A percentile compares a stretch with the other conserved stretches of the same genome.
phyloP scores from a whole-genome alignment of 2,797 vertebrate species.

The Erithacus rubecula region DNA sequence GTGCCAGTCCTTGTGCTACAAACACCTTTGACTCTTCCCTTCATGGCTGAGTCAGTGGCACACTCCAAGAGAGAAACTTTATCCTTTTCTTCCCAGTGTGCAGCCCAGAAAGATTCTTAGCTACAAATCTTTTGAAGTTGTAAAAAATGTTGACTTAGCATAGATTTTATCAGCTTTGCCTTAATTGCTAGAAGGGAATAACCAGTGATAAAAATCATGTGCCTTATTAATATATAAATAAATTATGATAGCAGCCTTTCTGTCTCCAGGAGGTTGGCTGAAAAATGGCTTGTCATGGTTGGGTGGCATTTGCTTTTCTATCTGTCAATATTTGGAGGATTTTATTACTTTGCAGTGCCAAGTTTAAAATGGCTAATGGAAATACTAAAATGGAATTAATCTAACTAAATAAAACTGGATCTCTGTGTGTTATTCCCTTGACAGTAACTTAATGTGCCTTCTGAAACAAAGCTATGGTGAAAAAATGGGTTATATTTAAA shows the following conservation, averaged over 20 bases:
- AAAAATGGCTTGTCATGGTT: slow-evolving; percentile 67
- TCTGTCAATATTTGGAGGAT: slow-evolving; percentile 78
- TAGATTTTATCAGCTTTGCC: slow-evolving; percentile 45
- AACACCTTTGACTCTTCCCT: not conserved
- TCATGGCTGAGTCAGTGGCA: not conserved
- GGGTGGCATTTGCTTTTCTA: slow-evolving; percentile 73
- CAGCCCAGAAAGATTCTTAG: not conserved
- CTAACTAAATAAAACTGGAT: slow-evolving; percentile 70
- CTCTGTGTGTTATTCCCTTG: slow-evolving; percentile 27
- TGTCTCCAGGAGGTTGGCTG: slow-evolving; percentile 48
- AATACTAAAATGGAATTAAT: slow-evolving; percentile 80
- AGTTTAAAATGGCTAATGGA: slow-evolving; percentile 76
- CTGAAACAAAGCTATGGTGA: slow-evolving; percentile 29
- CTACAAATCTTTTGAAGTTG: slow-evolving; percentile 5
- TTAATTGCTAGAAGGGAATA: slow-evolving; percentile 50
- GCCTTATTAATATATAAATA: slow-evolving; percentile 69
- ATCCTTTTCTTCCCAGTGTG: not conserved
- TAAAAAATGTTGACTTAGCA: slow-evolving; percentile 33
- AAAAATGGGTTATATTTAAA: not conserved
- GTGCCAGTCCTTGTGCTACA: not conserved
- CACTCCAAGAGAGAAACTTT: not conserved
- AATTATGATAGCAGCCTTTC: slow-evolving; percentile 23
- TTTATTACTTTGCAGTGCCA: slow-evolving; percentile 74
- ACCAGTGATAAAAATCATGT: slow-evolving; percentile 33
- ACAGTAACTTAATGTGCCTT: slow-evolving; percentile 60